Evolutionary conservation across 2,113 vertebrate species (phyloP).

Genomic region (Diphyllodes magnificus): DNA sequence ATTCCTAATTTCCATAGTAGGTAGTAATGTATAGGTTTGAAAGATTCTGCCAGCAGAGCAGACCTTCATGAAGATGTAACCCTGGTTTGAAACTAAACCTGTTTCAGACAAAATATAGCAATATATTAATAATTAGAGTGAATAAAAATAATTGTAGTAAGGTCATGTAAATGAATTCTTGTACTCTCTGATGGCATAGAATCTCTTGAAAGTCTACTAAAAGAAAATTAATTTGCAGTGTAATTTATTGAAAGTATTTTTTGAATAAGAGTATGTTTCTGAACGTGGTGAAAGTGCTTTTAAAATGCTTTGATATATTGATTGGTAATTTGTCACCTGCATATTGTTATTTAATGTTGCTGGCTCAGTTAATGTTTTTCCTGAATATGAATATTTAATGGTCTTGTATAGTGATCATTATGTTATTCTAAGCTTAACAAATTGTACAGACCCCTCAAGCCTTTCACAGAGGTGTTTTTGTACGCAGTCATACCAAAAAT

Average conservation of each 20-base stretch:
- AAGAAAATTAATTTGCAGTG: constrained; percentile 12
- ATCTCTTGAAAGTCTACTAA: constrained; percentile 10
- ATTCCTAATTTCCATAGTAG: not conserved
- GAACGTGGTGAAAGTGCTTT: constrained; percentile 30
- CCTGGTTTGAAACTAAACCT: not conserved
- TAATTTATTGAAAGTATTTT: constrained; percentile 17
- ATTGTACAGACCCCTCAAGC: not conserved
- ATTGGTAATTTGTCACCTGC: constrained; percentile 44
- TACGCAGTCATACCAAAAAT: not conserved
- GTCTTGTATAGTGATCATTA: not conserved
- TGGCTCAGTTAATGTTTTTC: constrained; percentile 41
- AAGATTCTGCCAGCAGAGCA: not conserved
- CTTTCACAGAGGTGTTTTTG: not conserved
- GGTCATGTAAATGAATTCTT: not conserved
- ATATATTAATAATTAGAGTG: not conserved
- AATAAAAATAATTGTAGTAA: constrained; percentile 1
- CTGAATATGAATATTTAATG: constrained; percentile 41
- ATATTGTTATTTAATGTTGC: constrained; percentile 50
- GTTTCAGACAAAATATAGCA: not conserved
- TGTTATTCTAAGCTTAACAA: constrained; percentile 33
- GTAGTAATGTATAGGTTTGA: not conserved
- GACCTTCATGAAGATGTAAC: not conserved
- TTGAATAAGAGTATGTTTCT: not conserved
- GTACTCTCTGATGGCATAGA: not conserved
- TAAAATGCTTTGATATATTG: constrained; percentile 51